phyloP scores from a whole-genome alignment of 2,113 vertebrate species.

The Panthera leo region DNA sequence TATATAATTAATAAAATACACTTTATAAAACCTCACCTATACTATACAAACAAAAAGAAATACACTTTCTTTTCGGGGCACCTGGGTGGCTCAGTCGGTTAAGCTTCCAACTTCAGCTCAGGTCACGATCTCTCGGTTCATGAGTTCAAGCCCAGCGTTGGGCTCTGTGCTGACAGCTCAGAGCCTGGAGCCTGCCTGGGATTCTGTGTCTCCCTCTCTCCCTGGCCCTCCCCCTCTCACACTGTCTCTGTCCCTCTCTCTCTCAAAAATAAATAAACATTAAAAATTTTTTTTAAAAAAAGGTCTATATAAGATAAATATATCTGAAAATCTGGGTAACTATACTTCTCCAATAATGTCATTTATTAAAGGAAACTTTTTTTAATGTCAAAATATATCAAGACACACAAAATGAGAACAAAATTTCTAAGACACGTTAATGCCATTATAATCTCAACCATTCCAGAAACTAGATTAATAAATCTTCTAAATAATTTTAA shows the following conservation, averaged over 20 bases:
- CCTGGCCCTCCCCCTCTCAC: background rate
- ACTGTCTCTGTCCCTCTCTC: background rate
- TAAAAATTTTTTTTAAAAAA: background rate
- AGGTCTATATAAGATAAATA: no score
- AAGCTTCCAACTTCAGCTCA: background rate
- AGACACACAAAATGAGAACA: background rate
- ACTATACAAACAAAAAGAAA: background rate
- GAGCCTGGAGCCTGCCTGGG: background rate
- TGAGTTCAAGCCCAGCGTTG: background rate
- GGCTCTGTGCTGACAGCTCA: background rate
- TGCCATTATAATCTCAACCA: background rate
- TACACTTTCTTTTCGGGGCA: background rate
- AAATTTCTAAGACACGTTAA: background rate
- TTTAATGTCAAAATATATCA: background rate
- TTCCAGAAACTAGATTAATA: background rate
- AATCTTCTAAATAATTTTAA: slow-evolving; percentile 22
- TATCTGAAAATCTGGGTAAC: background rate
- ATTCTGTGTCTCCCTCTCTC: background rate
- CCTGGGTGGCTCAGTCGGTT: background rate
- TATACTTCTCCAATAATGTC: background rate
- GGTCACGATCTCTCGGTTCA: background rate
- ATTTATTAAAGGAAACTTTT: background rate
- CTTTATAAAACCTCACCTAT: background rate
- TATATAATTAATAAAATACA: background rate
- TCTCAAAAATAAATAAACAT: background rate